phyloP scores from a whole-genome alignment of 2,888 invertebrate genomes.

The Tetragonisca angustula region DNA sequence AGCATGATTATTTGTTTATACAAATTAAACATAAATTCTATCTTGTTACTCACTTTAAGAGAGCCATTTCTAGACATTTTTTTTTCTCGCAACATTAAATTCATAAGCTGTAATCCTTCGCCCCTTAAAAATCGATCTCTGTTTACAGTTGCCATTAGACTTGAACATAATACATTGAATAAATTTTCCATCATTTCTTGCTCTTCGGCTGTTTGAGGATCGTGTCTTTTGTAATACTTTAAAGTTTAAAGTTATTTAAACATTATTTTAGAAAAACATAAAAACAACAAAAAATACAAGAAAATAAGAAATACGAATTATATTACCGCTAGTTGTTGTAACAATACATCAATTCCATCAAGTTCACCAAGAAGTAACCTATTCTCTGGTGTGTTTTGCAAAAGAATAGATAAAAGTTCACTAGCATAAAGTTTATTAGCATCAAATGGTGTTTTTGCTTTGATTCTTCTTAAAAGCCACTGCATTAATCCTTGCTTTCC shows the following conservation, averaged over 20 bases:
- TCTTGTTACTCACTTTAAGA: slow-evolving; percentile 88
- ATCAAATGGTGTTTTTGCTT: slow-evolving; percentile 96
- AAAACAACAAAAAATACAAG: background rate
- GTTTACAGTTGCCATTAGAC: slow-evolving; percentile 94
- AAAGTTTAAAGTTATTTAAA: slow-evolving; percentile 80
- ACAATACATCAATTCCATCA: slow-evolving; percentile 97
- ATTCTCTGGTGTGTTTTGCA: slow-evolving; percentile 95
- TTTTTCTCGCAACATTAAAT: slow-evolving; percentile 98
- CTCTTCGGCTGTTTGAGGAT: slow-evolving; percentile 96
- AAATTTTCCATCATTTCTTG: slow-evolving; percentile 99
- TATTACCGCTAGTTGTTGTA: slow-evolving; percentile 95
- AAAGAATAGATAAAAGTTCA: slow-evolving; percentile 97
- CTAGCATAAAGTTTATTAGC: slow-evolving; percentile 97
- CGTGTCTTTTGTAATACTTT: slow-evolving; percentile 97
- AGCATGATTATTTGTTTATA: slow-evolving; percentile 8
- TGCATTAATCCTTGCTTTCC: slow-evolving; percentile 95
- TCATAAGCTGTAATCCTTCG: slow-evolving; percentile 99
- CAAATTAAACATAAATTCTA: background rate
- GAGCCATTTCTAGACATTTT: slow-evolving; percentile 98
- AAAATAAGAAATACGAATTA: slow-evolving; percentile 5
- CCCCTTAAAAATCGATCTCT: slow-evolving; percentile 96
- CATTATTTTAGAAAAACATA: slow-evolving; percentile 13
- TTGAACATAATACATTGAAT: slow-evolving; percentile 97
- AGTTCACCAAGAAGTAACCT: slow-evolving; percentile 93
- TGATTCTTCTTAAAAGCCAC: slow-evolving; percentile 96